phyloP scores from a whole-genome alignment of 2,113 vertebrate species.

The Condylura cristata region DNA sequence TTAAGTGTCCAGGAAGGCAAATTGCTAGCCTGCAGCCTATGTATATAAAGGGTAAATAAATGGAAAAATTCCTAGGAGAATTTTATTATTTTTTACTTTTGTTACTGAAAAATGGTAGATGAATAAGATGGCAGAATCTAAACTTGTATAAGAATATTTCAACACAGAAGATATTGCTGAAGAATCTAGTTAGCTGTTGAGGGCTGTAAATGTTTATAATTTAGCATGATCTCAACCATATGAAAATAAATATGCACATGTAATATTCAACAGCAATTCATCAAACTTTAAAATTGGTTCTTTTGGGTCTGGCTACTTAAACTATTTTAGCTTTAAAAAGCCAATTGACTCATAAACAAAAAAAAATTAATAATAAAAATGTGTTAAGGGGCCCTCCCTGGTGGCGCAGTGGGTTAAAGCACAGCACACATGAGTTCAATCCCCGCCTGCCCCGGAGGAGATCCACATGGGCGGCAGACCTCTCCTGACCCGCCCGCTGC shows the following conservation, averaged over 20 bases:
- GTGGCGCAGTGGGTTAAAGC: too few species aligned
- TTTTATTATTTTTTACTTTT: neutral
- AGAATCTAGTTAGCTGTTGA: neutral
- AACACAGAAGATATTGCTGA: neutral
- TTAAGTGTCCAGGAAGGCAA: neutral
- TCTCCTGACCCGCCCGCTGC: too few species aligned
- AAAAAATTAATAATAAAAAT: neutral
- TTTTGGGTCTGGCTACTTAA: neutral
- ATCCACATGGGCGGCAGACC: too few species aligned
- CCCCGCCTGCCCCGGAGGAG: too few species aligned
- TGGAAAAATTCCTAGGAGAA: neutral
- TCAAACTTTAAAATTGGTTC: neutral
- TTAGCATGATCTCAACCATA: neutral
- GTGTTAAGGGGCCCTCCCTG: too few species aligned
- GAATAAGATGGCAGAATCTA: neutral
- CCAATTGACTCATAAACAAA: neutral
- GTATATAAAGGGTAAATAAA: neutral
- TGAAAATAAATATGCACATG: neutral
- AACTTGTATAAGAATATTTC: neutral
- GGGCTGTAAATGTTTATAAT: neutral
- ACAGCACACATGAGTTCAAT: too few species aligned
- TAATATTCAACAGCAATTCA: neutral
- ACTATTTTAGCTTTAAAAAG: neutral
- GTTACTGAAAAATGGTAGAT: neutral
- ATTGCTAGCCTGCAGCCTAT: neutral